Conservation (phyloP, 2,113 vertebrate genomes). For the Hylia prasina region DNA sequence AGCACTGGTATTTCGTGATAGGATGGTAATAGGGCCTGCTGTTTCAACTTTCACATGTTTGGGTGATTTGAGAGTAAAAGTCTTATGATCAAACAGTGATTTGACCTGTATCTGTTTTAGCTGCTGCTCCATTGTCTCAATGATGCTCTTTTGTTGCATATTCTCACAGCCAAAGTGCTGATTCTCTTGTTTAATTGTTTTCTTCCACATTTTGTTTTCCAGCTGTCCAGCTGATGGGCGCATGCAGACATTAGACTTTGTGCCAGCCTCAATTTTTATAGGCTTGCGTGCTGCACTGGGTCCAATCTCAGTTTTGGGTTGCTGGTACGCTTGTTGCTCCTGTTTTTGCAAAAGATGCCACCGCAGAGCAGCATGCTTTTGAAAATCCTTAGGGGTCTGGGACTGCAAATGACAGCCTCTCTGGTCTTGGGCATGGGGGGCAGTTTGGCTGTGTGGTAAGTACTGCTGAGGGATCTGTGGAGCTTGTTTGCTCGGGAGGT, state of each 20-base stretch:
- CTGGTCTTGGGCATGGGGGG: constrained; percentile 67
- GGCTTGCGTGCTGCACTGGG: constrained; percentile 61
- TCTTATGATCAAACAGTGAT: constrained; percentile 87
- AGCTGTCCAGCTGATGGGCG: constrained; percentile 54
- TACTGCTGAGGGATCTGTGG: constrained; percentile 63
- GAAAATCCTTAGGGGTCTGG: constrained; percentile 77
- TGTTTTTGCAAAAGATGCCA: constrained; percentile 89
- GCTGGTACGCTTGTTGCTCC: constrained; percentile 79
- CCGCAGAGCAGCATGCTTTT: constrained; percentile 86
- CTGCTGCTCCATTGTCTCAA: constrained; percentile 93
- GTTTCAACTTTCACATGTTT: constrained; percentile 91
- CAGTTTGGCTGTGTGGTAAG: constrained; percentile 67
- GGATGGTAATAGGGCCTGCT: constrained; percentile 82
- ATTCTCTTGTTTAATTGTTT: constrained; percentile 84
- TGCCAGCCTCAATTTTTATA: constrained; percentile 81
- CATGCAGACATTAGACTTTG: constrained; percentile 70
- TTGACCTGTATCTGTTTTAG: constrained; percentile 89
- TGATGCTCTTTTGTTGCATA: constrained; percentile 81
- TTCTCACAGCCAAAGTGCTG: constrained; percentile 72
- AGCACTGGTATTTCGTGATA: constrained; percentile 78
- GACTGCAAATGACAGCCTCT: constrained; percentile 48
- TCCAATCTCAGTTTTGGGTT: constrained; percentile 60
- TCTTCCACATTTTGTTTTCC: constrained; percentile 70
- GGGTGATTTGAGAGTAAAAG: constrained; percentile 80
- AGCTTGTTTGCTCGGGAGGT: constrained; percentile 12